Conservation (phyloP, 2,113 vertebrate genomes). For the Phasianus colchicus region DNA sequence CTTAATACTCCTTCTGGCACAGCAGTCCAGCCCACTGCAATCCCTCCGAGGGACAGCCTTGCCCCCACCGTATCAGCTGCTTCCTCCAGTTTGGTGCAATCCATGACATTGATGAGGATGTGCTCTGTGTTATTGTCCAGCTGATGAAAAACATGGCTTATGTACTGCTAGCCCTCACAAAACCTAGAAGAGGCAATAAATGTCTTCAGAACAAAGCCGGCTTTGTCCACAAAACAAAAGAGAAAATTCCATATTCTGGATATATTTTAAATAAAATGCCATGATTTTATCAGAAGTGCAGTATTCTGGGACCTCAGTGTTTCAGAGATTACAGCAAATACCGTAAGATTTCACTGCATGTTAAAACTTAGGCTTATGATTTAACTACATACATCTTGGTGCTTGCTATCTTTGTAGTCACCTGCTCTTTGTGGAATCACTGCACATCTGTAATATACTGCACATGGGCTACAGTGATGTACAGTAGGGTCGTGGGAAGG, state of each 20-base stretch:
- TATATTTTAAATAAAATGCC: not conserved
- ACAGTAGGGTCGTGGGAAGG: conserved; percentile 34
- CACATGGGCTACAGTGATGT: conserved; percentile 22
- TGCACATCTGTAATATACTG: not conserved
- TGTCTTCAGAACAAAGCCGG: not conserved
- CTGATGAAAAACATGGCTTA: not conserved
- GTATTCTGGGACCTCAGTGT: not conserved
- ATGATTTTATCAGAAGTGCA: not conserved
- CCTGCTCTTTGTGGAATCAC: not conserved
- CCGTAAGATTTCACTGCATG: not conserved
- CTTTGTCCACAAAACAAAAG: not conserved
- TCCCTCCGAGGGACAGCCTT: not conserved
- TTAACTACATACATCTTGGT: conserved; percentile 19
- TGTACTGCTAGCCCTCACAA: not conserved
- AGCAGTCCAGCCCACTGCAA: not conserved
- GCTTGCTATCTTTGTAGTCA: conserved; percentile 40
- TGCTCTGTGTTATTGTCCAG: not conserved
- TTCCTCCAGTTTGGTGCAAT: not conserved
- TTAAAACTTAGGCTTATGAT: not conserved
- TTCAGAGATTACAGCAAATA: conserved; percentile 29
- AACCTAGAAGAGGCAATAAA: not conserved
- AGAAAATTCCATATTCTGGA: not conserved
- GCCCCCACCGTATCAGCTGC: not conserved
- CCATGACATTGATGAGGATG: not conserved
- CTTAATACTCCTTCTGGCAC: not conserved